phyloP scores from a whole-genome alignment of 2,888 invertebrate species.

The Dynastes hyllus region DNA sequence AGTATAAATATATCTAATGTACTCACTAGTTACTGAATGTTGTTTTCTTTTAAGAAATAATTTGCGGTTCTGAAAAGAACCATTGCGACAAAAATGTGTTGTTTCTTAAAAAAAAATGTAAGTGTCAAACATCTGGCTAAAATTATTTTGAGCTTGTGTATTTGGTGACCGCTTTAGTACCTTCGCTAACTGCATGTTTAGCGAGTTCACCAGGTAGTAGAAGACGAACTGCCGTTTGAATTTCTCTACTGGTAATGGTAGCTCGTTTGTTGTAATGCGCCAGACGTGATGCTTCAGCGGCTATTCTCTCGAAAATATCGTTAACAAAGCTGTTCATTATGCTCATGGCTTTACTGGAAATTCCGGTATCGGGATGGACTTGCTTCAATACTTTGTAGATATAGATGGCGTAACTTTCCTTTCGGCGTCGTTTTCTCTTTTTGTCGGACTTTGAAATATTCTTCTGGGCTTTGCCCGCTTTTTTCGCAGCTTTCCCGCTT shows the following conservation, averaged over 20 bases:
- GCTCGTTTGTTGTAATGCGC: slow-evolving; percentile 78
- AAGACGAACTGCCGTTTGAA: slow-evolving; percentile 80
- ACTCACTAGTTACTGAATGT: too few relatives aligned
- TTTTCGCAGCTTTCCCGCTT: slow-evolving; percentile 71
- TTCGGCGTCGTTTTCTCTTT: slow-evolving; percentile 76
- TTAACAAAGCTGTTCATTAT: slow-evolving; percentile 76
- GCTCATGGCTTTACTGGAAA: slow-evolving; percentile 75
- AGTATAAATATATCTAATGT: too few relatives aligned
- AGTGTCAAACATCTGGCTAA: not conserved
- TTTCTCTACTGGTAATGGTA: slow-evolving; percentile 80
- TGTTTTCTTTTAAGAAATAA: not conserved
- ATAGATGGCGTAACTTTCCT: slow-evolving; percentile 76
- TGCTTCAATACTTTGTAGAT: slow-evolving; percentile 72
- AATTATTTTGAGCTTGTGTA: slow-evolving; percentile 61
- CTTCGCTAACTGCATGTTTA: slow-evolving; percentile 77
- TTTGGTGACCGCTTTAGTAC: slow-evolving; percentile 74
- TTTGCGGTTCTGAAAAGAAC: slow-evolving; percentile 2
- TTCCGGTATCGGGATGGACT: slow-evolving; percentile 78
- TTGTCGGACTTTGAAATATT: slow-evolving; percentile 75
- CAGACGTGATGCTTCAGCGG: slow-evolving; percentile 78
- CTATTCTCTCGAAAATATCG: slow-evolving; percentile 83
- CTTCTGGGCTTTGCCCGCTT: slow-evolving; percentile 75
- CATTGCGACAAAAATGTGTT: not conserved
- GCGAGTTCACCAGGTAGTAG: slow-evolving; percentile 83
- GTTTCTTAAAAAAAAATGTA: not conserved